phyloP scores from a whole-genome alignment of 2,113 vertebrate genomes.

The Gasterosteus nipponicus region DNA sequence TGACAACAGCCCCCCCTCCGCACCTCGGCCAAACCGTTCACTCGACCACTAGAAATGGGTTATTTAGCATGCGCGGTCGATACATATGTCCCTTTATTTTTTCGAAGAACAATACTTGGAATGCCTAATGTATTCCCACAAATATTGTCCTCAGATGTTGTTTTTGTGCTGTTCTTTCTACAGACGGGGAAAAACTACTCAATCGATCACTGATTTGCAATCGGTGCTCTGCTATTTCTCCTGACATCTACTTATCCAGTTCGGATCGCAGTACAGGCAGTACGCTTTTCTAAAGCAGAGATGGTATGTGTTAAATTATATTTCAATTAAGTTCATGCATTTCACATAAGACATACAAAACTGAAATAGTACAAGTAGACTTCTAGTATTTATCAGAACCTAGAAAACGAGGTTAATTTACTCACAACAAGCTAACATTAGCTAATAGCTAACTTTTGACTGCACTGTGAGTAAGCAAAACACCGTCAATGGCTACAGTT shows the following conservation, averaged over 20 bases:
- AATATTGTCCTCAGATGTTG: too few relatives aligned
- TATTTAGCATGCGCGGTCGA: too few relatives aligned
- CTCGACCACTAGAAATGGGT: too few relatives aligned
- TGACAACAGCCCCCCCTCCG: too few relatives aligned
- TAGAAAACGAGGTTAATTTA: neutral
- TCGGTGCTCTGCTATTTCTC: conserved; percentile 57
- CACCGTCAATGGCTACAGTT: conserved; percentile 29
- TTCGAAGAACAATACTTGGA: too few relatives aligned
- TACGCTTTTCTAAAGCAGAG: conserved; percentile 37
- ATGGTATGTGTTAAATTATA: conserved; percentile 76
- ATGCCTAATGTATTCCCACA: too few relatives aligned
- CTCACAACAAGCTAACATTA: conserved; percentile 15
- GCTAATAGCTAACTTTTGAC: conserved; percentile 43
- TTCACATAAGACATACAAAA: neutral
- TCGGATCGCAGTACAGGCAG: conserved; percentile 27
- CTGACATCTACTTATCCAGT: conserved; percentile 45
- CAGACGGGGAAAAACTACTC: too few relatives aligned
- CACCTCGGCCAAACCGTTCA: too few relatives aligned
- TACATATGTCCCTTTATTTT: too few relatives aligned
- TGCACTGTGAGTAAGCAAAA: conserved; percentile 81
- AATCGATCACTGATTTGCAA: neutral
- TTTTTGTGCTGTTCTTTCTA: too few relatives aligned
- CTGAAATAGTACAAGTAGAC: neutral
- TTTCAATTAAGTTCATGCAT: accelerated
- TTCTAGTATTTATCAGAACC: neutral